phyloP scores from a whole-genome alignment of 2,797 vertebrate species.

The Xenentodon cancila region DNA sequence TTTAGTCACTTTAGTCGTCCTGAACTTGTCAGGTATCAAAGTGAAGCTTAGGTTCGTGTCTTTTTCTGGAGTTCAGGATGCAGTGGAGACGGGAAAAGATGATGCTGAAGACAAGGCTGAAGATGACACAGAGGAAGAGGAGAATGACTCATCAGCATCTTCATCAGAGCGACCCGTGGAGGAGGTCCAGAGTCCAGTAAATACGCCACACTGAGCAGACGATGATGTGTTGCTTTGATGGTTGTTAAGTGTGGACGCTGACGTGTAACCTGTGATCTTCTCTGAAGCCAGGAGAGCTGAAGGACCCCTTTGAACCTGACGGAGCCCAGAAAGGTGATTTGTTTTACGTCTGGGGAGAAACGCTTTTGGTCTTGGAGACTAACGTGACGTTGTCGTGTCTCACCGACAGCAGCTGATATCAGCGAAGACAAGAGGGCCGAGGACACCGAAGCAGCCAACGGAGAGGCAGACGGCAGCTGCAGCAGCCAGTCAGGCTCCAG shows the following conservation, averaged over 20 bases:
- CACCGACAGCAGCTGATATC: constrained; percentile 36
- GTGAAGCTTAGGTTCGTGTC: no score
- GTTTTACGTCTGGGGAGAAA: no score
- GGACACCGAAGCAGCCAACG: constrained; percentile 48
- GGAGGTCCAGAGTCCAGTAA: constrained; percentile 16
- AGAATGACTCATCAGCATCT: background rate
- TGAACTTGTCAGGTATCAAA: no score
- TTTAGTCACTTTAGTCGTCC: no score
- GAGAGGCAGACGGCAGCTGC: constrained; percentile 39
- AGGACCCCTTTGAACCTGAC: constrained; percentile 41
- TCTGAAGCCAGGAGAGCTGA: constrained; percentile 49
- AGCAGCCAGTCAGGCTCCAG: constrained; percentile 63
- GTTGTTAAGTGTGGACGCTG: background rate
- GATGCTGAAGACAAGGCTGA: rapidly evolving
- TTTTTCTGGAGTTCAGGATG: background rate
- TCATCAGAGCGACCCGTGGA: constrained; percentile 4
- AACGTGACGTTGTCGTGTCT: background rate
- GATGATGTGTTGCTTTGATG: background rate
- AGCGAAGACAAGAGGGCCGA: constrained; percentile 8
- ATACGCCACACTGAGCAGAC: background rate
- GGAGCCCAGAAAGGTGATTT: constrained; percentile 48
- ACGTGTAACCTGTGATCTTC: constrained; percentile 12
- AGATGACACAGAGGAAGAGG: constrained; percentile 17
- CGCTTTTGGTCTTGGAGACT: no score
- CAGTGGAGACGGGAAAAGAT: background rate